phyloP scores from a whole-genome alignment of 2,113 vertebrate species.

The Dendrocopos noguchii region DNA sequence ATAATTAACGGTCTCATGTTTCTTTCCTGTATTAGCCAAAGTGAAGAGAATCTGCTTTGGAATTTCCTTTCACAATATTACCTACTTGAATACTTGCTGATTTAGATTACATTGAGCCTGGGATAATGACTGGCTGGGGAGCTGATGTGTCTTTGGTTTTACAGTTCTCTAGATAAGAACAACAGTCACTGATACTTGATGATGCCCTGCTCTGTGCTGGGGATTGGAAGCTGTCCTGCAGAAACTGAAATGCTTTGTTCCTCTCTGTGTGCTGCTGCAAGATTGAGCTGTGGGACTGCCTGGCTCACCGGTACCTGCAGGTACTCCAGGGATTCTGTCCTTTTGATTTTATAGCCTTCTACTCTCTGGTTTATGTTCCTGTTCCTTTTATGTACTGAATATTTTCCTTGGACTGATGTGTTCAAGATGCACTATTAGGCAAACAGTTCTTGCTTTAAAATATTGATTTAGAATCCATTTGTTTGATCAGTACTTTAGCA shows the following conservation, averaged over 20 bases:
- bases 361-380: background rate
- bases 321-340: background rate
- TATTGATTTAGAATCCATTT: background rate
- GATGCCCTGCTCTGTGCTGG: background rate
- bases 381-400: background rate
- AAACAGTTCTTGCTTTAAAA: background rate
- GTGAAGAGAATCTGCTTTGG: background rate
- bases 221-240: background rate
- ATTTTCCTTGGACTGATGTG: background rate
- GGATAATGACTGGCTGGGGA: background rate
- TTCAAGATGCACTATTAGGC: background rate
- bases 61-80: constrained; percentile 8
- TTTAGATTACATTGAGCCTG: background rate
- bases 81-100: background rate
- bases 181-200: background rate
- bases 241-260: background rate
- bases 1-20: background rate
- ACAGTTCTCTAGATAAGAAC: background rate
- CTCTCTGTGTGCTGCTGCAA: background rate
- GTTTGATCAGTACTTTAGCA: background rate
- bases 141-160: constrained; percentile 2
- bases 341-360: background rate
- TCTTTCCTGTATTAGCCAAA: background rate
- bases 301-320: background rate
- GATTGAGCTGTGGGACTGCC: background rate